Percentiles rank a stretch among this genome's conserved stretches.
Evolutionary conservation across 2,113 vertebrate species (phyloP).

Genomic region (Nesospiza acunhae): DNA sequence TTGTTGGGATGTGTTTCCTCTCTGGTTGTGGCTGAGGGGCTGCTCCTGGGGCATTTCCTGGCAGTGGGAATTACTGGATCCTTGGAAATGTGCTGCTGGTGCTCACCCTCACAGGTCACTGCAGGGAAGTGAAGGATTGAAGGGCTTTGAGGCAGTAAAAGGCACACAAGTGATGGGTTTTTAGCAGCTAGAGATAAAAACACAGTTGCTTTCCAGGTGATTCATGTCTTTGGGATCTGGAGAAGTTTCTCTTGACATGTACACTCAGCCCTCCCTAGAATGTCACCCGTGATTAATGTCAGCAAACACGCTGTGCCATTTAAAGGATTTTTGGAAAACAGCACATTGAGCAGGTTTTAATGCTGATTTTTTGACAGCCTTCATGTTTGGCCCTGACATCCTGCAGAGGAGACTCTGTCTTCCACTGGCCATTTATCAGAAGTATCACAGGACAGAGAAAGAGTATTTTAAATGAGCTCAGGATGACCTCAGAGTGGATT

Average conservation of each 20-base stretch:
- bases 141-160: not conserved
- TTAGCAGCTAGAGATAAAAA: not conserved
- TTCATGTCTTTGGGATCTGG: not conserved
- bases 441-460: not conserved
- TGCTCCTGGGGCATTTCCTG: not conserved
- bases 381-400: slow-evolving; percentile 41
- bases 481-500: slow-evolving; percentile 50
- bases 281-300: slow-evolving; percentile 38
- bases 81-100: not conserved
- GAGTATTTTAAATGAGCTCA: slow-evolving; percentile 49
- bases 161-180: not conserved
- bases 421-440: slow-evolving; percentile 36
- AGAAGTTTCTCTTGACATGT: slow-evolving; percentile 21
- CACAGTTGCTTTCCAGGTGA: not conserved
- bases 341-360: not conserved
- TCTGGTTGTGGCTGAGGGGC: not conserved
- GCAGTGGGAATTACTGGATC: not conserved
- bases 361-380: slow-evolving; percentile 51
- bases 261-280: not conserved
- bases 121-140: not conserved
- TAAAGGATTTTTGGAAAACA: not conserved
- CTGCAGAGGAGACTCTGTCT: not conserved
- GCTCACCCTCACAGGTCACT: not conserved
- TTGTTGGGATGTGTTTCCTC: not conserved
- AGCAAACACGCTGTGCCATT: slow-evolving; percentile 10